A percentile compares a stretch with the other conserved stretches of the same genome.
These are phyloP conservation scores for Pogonophryne albipinna DNA, from an alignment of 2,797 vertebrate genomes.

Conservation along the genomic window DNA sequence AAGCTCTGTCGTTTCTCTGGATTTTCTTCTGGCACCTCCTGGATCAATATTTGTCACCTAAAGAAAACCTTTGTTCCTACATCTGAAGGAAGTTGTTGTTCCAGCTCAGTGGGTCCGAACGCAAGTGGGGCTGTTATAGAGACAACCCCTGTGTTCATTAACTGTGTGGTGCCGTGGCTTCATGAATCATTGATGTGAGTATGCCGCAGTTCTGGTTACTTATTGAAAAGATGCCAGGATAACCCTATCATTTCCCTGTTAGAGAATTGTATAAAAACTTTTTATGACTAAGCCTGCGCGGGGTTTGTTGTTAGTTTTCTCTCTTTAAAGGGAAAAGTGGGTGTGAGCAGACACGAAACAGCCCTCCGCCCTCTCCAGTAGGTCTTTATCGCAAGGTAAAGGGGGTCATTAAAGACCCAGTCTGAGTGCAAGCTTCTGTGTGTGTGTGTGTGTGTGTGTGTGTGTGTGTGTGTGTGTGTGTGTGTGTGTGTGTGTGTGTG, in stretches of 20 bases:
- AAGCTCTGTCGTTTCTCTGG: conserved; percentile 59
- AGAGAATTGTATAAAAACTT: conserved; percentile 44
- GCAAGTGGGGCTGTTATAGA: conserved; percentile 68
- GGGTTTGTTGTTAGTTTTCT: conserved; percentile 62
- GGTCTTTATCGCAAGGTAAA: conserved; percentile 78
- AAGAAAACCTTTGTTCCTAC: conserved; percentile 40
- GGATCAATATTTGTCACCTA: conserved; percentile 33
- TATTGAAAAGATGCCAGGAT: conserved; percentile 53
- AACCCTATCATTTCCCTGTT: conserved; percentile 46
- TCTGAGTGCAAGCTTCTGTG: conserved; percentile 36
- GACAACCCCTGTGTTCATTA: conserved; percentile 70
- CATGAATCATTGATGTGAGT: conserved; percentile 78
- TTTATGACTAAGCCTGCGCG: conserved; percentile 36
- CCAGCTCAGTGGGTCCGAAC: conserved; percentile 50
- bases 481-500: not conserved
- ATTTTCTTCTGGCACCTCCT: conserved; percentile 55
- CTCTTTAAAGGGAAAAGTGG: conserved; percentile 64
- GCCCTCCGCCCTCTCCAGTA: conserved; percentile 55
- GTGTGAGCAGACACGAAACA: conserved; percentile 77
- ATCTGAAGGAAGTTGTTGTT: conserved; percentile 50
- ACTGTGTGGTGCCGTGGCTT: conserved; percentile 60
- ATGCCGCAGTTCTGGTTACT: conserved; percentile 70
- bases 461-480: not conserved
- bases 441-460: conserved; percentile 10
- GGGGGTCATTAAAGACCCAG: conserved; percentile 66